Percentiles rank a stretch among this genome's conserved stretches.
Evolutionary conservation across 2,797 vertebrate genomes (phyloP).

Genomic region (Mus minutoides): DNA sequence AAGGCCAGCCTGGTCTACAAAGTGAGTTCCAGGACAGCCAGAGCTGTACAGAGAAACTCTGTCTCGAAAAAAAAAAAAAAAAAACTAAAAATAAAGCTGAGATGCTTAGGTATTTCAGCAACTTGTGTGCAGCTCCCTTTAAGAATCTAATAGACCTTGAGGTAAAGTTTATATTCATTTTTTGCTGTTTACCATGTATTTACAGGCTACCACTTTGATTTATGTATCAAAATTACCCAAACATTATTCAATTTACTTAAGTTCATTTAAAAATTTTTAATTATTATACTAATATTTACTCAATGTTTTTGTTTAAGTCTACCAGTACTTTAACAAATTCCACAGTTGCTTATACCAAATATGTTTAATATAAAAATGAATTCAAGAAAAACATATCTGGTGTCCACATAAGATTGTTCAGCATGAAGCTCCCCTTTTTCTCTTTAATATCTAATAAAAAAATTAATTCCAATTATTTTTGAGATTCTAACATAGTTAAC

Average conservation of each 20-base stretch:
- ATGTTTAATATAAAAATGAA: not conserved
- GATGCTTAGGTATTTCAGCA: constrained; percentile 29
- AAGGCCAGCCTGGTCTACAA: no score
- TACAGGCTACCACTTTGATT: not conserved
- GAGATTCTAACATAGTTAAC: not conserved
- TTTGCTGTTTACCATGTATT: constrained; percentile 16
- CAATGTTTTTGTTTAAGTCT: constrained; percentile 32
- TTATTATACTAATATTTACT: constrained; percentile 32
- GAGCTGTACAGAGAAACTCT: no score
- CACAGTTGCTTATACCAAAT: not conserved
- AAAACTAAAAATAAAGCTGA: not conserved
- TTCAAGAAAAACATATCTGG: not conserved
- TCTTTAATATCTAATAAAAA: not conserved
- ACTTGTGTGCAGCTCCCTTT: not conserved
- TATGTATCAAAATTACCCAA: constrained; percentile 57
- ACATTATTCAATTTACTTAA: constrained; percentile 47
- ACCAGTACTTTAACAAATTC: constrained; percentile 6
- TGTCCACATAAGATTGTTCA: not conserved
- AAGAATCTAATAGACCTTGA: not conserved
- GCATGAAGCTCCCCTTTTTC: constrained; percentile 6
- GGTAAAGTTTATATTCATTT: constrained; percentile 6
- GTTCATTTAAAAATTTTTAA: constrained; percentile 16
- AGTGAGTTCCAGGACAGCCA: no score
- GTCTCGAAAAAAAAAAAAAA: no score
- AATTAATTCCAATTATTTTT: not conserved